Base-by-base conservation (phyloP, 2,888 invertebrate genomes). In the Leptinotarsa juncta region DNA sequence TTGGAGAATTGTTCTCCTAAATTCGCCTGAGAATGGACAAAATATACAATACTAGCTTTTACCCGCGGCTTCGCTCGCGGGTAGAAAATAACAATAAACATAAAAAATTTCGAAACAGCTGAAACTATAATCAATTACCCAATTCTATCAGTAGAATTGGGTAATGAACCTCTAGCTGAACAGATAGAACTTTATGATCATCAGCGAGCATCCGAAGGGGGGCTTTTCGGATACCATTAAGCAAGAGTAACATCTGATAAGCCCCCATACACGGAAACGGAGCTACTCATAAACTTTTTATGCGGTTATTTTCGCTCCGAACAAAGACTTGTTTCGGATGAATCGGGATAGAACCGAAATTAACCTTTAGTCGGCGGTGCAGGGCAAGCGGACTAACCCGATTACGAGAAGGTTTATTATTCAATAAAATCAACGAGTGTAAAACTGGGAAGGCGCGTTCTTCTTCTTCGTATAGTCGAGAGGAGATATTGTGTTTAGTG, bases 231-330 rank as follows among this genome's bases (percentile, higher is more conserved):
- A 32, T 62, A 32, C 74, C 71, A 75, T 75, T 75, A 75, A 71
- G 68, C 71, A 51, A 71, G 62, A 71, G 67, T 68, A 69, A 48
- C 74, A 75, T 75, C 74, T 75, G 74, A 75, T 75, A 76, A 76
- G 76, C 76, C 51, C 57, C 57, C 66, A 60, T 26, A 69, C 71
- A 74, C 71, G 68, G 67, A 75, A 69, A 68, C 67, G 68, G 42
- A 62, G 32, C 62, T 57, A 49, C 69, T 32, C 71, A 66, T 75
- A 72, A 75, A 75, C 65, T 76, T 74, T 74, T 74, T 69, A 71
- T 66, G 67, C 71, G 73, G 69, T 73, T 77, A 74, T 77, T 74
- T 77, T 74, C 74, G 69, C 48, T 57, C n/a, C 57, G 57, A 69
- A 69, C 69, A 69, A 69, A 69, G 69, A 69, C 69, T 49, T 60